Evolutionary conservation across 2,113 vertebrate genomes (phyloP), one percentile per base, ranked within the genome.

Genomic region (Marmota monax): DNA sequence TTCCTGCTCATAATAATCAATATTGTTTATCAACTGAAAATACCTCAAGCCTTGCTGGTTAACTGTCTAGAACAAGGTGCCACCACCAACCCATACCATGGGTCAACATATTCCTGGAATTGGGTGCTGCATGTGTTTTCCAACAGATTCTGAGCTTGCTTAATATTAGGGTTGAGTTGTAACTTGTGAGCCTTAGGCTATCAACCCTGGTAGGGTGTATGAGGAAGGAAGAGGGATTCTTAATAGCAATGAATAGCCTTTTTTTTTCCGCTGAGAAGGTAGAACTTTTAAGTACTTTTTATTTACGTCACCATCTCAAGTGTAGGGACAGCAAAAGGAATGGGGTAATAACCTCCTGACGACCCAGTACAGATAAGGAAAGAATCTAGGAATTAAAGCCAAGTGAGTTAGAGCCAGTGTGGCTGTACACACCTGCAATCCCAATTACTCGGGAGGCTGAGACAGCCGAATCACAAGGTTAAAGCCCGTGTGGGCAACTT

Each of bases 101-200:
- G 94, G 96, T 91, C 96, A 94, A 14, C 69, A 88, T 80, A 96
- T 97, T 94, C 69, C 88, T 65, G 63, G 34, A 53, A 23, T 25
- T 53, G 90, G n/a, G 25, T 80, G 29, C 14, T 16, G 53, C 61
- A 48, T 72, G 65, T 87, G 69, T 80, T 84, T 95, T 84, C 78
- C 39, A 84, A 67, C 4, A 61, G 4, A 58, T 67, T 85, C 87
- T 58, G 29, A 67, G 48, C 42, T 97, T 96, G 86, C 93, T 96
- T 94, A 94, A 80, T 79, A 84, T 5, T 56, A 27, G 25, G 48
- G 53, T 58, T 90, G 67, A 83, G 85, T 79, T 94, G 53, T 85
- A 83, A 97, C 92, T 92, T 96, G 84, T 78, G 85, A 90, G 92
- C 80, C 90, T 92, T 42, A 69, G 87, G 88, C 56, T 88, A 18